Percentiles rank a stretch among this genome's conserved stretches.
Evolutionary conservation across 2,797 vertebrate species (phyloP).

Genomic region (Dicrostonyx torquatus): DNA sequence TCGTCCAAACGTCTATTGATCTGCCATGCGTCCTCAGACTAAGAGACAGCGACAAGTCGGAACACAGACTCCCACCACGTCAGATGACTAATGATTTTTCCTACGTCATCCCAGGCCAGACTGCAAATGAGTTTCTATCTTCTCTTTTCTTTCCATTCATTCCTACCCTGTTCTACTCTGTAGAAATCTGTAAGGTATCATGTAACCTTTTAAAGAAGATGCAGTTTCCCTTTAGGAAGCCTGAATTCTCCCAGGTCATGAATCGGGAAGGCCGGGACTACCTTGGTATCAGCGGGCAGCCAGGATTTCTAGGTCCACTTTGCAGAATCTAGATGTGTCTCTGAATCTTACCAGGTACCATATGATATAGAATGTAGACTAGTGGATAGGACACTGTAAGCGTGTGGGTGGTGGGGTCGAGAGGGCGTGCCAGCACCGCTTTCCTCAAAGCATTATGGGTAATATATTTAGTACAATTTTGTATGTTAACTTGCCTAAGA

Average conservation of each 20-base stretch:
- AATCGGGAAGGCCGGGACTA: background rate
- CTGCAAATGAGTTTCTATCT: slow-evolving; percentile 21
- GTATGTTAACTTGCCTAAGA: background rate
- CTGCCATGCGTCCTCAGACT: background rate
- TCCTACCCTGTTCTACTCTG: background rate
- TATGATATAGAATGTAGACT: background rate
- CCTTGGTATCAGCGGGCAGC: background rate
- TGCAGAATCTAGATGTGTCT: background rate
- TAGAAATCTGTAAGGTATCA: background rate
- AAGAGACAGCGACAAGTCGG: background rate
- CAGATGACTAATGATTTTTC: slow-evolving; percentile 16
- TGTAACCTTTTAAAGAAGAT: background rate
- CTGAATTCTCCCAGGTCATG: background rate
- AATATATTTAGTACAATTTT: background rate
- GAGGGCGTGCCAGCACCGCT: fast-evolving
- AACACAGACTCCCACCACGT: background rate
- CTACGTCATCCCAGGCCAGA: background rate
- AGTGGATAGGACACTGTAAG: background rate
- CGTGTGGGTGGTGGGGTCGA: no score
- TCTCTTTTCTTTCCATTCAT: background rate
- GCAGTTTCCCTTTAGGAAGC: background rate
- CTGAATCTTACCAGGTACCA: fast-evolving
- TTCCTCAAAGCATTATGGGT: background rate
- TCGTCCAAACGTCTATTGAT: slow-evolving; percentile 5
- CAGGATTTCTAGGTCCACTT: background rate